These are phyloP conservation scores for Thamnophis elegans DNA, from an alignment of 2,797 vertebrate species.

Conservation along the genomic window DNA sequence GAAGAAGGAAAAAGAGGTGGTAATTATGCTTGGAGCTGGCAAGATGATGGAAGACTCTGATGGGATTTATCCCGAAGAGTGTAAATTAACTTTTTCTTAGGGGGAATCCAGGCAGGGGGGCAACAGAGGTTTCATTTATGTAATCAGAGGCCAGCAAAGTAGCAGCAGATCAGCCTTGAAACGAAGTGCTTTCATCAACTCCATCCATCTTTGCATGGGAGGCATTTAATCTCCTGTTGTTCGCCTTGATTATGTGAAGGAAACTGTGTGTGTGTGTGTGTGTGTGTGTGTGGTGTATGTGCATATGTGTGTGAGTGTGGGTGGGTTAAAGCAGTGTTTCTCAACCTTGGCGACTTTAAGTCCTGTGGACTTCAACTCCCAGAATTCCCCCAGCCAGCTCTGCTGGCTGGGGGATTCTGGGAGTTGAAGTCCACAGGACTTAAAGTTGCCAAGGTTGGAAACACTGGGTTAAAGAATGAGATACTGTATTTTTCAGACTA, in stretches of 20 bases:
- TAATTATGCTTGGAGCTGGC: background rate
- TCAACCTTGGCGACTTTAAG: no score
- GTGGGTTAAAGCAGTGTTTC: no score
- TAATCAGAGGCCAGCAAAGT: conserved; percentile 9
- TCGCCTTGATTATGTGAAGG: background rate
- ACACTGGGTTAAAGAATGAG: no score
- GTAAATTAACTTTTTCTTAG: conserved; percentile 2
- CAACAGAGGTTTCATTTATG: background rate
- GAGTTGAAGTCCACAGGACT: no score
- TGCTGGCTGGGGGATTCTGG: no score
- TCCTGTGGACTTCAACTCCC: no score
- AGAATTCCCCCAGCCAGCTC: no score
- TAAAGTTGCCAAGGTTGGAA: no score
- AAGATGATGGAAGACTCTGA: background rate
- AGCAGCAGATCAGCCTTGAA: background rate
- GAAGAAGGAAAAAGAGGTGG: no score
- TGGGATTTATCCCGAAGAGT: background rate
- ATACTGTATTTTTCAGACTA: no score
- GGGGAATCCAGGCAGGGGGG: background rate
- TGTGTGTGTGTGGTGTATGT: background rate
- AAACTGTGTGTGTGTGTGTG: background rate
- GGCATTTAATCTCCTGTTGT: background rate
- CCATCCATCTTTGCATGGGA: background rate
- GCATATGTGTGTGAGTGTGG: background rate
- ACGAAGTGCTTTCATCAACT: background rate